Conservation (phyloP, 2,888 invertebrate species). For the Amiota communis region DNA sequence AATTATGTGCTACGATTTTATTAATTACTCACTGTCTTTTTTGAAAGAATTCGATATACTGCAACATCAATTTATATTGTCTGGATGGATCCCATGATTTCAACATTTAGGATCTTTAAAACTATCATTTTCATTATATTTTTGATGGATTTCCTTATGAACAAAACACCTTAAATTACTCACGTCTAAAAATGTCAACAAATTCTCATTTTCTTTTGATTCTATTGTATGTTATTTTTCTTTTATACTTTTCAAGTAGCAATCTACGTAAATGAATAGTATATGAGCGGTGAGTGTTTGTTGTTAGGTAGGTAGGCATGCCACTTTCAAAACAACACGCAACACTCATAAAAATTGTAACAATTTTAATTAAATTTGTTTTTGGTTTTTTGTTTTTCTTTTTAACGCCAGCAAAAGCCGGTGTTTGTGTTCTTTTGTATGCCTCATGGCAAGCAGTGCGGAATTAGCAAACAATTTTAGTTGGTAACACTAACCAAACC, state of each 20-base stretch:
- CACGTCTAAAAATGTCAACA: too few relatives aligned
- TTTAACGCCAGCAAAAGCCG: slow-evolving; percentile 13
- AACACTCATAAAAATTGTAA: slow-evolving; percentile 9
- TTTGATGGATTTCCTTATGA: too few relatives aligned
- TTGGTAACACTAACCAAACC: slow-evolving; percentile 3
- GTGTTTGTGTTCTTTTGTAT: background rate
- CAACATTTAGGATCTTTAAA: too few relatives aligned
- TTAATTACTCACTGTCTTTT: too few relatives aligned
- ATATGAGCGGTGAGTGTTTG: background rate
- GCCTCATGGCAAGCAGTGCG: background rate
- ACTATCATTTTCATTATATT: too few relatives aligned
- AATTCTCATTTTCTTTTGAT: too few relatives aligned
- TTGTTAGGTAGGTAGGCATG: background rate
- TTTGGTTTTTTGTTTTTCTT: background rate
- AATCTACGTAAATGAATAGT: slow-evolving; percentile 17
- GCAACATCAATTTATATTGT: too few relatives aligned
- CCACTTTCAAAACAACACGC: background rate
- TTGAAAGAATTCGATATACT: too few relatives aligned
- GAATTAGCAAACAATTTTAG: background rate
- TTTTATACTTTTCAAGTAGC: slow-evolving; percentile 10
- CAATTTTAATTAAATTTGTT: slow-evolving; percentile 20
- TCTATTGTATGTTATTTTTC: too few relatives aligned
- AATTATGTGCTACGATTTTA: too few relatives aligned
- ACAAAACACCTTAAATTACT: too few relatives aligned
- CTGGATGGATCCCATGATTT: too few relatives aligned